A percentile compares a stretch with the other conserved stretches of the same genome.
Conservation (phyloP, 1,140 invertebrate species). For the Zaprionus capensis region DNA sequence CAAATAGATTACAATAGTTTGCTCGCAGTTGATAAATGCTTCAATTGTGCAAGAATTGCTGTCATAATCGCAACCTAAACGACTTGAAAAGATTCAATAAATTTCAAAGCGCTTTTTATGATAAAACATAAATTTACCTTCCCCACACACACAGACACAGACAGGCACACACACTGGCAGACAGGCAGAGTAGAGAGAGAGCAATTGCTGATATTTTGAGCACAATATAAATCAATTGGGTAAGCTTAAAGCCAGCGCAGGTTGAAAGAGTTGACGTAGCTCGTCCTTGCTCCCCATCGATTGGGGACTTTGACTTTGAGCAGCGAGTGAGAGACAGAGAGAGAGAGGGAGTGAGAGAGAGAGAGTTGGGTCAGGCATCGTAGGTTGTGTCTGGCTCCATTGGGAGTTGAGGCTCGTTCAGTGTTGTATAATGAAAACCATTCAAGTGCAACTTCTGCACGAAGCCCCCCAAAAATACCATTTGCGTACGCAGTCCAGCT, state of each 20-base stretch:
- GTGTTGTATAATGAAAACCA: constrained; percentile 48
- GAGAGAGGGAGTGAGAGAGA: not conserved
- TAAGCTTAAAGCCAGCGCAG: not conserved
- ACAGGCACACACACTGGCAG: not conserved
- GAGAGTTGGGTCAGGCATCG: not conserved
- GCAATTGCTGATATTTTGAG: constrained; percentile 6
- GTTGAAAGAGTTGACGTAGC: constrained; percentile 3
- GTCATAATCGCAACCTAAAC: constrained; percentile 1
- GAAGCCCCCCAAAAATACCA: not conserved
- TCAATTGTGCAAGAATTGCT: not conserved
- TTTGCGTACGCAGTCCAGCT: constrained; percentile 15
- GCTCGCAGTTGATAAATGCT: not conserved
- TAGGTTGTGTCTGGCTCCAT: not conserved
- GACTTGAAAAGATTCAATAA: not conserved
- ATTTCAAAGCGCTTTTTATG: constrained; percentile 5
- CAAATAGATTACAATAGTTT: not conserved
- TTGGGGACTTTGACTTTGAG: constrained; percentile 8
- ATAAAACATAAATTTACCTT: constrained; percentile 4
- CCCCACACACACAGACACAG: not conserved
- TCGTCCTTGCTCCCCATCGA: not conserved
- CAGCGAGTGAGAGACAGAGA: not conserved
- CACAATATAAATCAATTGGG: constrained; percentile 8
- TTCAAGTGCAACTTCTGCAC: constrained; percentile 54
- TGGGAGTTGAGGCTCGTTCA: not conserved
- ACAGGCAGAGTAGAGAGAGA: not conserved